Evolutionary conservation across 1,140 invertebrate genomes (phyloP), one percentile per base, ranked within the genome.

Genomic region (Formica exsecta): DNA sequence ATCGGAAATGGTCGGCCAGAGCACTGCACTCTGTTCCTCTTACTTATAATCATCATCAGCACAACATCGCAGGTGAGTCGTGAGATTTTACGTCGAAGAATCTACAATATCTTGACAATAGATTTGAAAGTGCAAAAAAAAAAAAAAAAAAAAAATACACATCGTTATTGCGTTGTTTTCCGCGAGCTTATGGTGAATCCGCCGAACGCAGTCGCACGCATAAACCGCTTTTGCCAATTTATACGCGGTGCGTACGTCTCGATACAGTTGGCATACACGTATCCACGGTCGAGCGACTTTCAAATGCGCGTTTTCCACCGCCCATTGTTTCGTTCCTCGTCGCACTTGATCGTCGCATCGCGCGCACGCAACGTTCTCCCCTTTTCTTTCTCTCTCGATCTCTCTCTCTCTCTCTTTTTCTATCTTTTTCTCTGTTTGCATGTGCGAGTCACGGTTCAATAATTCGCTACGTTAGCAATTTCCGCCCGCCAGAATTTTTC

Each of bases 21-120:
- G 96, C 96, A 38, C 93, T 97, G 44, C 96, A 97, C 93, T 96
- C 97, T 1, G 97, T 98, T 88, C 97, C 98, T 54, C 96, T 97
- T 88, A 96, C 96, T 22, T 98, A 98, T 93, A 98, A 98, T 94
- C 97, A 98, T 93, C 95, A 96, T 77, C 98, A 98, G 92, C 98
- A 98, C 93, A 97, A 97, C 92, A 96, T 98, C 32, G 95, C 96
- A 93, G 97, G 97, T 97, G 95, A 96, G 86, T 81, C 25, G 36
- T 11, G 7, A 48, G 36, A 51, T 32, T 32, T 16, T 22, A 19
- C 1, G 3, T 51, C 19, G 19, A 19, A 25, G 22, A 9, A 32
- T 64, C 22, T 8, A 38, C 29, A 8, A 16, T 8, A 6, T 19
- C 2, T 59, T 6, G n/a, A 25, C n/a, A 11, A 48, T 48, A 11